Conservation (phyloP, 2,113 vertebrate species). For the Theristicus caerulescens region DNA sequence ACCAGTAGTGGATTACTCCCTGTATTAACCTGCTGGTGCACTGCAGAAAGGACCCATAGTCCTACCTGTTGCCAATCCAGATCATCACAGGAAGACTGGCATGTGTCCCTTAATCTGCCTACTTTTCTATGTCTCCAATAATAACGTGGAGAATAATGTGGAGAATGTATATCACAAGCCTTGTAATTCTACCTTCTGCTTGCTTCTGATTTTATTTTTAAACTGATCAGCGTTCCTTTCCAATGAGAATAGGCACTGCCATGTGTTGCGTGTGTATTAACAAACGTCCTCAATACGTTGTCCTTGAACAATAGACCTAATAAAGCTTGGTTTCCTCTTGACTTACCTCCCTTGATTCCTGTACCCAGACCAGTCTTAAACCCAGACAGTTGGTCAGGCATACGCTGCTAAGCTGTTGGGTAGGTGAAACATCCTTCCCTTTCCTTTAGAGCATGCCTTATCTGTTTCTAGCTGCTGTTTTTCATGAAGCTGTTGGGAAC, state of each 20-base stretch:
- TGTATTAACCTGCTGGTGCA: not conserved
- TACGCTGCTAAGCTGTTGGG: too few relatives aligned
- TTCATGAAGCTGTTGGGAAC: not conserved
- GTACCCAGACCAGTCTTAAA: not conserved
- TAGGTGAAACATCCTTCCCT: not conserved
- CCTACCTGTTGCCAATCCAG: not conserved
- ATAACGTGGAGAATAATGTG: not conserved
- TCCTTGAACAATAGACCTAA: not conserved
- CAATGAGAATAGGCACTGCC: not conserved
- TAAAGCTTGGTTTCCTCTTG: not conserved
- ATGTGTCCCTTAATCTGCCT: too few relatives aligned
- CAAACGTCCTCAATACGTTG: not conserved
- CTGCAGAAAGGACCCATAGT: not conserved
- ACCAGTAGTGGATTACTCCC: not conserved
- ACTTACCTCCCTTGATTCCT: not conserved
- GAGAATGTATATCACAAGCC: not conserved
- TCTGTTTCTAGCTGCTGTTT: not conserved
- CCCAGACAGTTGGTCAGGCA: accelerated
- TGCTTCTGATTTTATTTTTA: not conserved
- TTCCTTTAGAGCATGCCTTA: not conserved
- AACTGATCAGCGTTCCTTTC: not conserved
- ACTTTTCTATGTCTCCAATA: not conserved
- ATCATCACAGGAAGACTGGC: not conserved
- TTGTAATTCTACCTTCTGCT: not conserved
- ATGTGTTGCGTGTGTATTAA: not conserved